A percentile compares a stretch with the other conserved stretches of the same genome.
Evolutionary conservation across 2,888 invertebrate species (phyloP).

Genomic region (Cantharis rustica): DNA sequence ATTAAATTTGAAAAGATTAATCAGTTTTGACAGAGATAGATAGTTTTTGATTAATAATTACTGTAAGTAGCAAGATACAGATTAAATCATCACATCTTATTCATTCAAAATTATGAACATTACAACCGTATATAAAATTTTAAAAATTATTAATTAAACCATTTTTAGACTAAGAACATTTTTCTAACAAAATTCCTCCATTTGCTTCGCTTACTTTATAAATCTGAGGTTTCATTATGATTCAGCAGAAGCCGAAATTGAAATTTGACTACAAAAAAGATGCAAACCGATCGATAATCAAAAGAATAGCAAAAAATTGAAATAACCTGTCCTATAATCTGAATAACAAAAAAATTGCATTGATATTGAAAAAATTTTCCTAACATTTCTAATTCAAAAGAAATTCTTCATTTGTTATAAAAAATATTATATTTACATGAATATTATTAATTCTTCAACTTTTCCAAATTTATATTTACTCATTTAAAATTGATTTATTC

Average conservation of each 20-base stretch:
- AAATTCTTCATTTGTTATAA: too few relatives aligned
- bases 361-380: not conserved
- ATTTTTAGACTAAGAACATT: not conserved
- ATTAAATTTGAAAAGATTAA: not conserved
- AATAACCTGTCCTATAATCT: not conserved
- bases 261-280: not conserved
- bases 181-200: not conserved
- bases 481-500: too few relatives aligned
- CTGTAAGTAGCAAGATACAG: not conserved
- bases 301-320: not conserved
- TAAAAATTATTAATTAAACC: not conserved
- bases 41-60: not conserved
- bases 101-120: not conserved
- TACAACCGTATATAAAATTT: not conserved
- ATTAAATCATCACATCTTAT: not conserved
- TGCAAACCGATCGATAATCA: not conserved
- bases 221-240: not conserved
- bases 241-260: not conserved
- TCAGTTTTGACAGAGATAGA: not conserved
- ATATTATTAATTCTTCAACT: too few relatives aligned
- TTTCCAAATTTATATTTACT: too few relatives aligned
- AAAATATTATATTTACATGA: too few relatives aligned
- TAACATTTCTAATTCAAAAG: too few relatives aligned
- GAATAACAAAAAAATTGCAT: not conserved
- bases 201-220: not conserved